Evolutionary conservation across 1,140 invertebrate genomes (phyloP).

Genomic region (Cydia fagiglandana): DNA sequence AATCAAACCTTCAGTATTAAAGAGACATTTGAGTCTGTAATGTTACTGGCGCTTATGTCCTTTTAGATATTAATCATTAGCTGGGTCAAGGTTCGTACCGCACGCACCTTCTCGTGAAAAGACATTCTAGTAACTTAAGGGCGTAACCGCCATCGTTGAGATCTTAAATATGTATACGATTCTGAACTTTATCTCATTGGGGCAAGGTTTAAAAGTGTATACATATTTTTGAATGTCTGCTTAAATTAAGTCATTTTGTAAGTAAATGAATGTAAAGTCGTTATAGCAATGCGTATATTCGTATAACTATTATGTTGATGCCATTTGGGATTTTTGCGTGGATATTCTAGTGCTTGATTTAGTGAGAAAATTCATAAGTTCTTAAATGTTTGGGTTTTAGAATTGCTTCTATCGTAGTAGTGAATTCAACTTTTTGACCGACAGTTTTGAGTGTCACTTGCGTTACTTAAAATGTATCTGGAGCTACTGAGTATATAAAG

Average conservation of each 20-base stretch:
- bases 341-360: neutral
- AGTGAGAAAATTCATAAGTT: too few species aligned
- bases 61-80: neutral
- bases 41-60: neutral
- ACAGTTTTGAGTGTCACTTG: too few species aligned
- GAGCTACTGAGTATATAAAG: too few species aligned
- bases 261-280: neutral
- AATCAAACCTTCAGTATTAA: neutral
- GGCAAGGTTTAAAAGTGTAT: neutral
- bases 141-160: neutral
- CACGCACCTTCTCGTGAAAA: conserved; percentile 9
- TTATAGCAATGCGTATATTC: conserved; percentile 3
- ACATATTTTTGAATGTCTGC: neutral
- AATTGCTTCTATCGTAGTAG: too few species aligned
- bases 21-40: neutral
- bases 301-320: neutral
- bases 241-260: neutral
- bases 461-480: too few species aligned
- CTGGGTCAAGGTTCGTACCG: neutral
- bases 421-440: too few species aligned
- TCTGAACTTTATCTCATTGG: neutral
- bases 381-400: too few species aligned
- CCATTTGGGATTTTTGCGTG: conserved; percentile 7
- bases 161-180: neutral
- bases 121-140: neutral